phyloP scores from a whole-genome alignment of 2,888 invertebrate genomes.

The Vesta saturnalis region DNA sequence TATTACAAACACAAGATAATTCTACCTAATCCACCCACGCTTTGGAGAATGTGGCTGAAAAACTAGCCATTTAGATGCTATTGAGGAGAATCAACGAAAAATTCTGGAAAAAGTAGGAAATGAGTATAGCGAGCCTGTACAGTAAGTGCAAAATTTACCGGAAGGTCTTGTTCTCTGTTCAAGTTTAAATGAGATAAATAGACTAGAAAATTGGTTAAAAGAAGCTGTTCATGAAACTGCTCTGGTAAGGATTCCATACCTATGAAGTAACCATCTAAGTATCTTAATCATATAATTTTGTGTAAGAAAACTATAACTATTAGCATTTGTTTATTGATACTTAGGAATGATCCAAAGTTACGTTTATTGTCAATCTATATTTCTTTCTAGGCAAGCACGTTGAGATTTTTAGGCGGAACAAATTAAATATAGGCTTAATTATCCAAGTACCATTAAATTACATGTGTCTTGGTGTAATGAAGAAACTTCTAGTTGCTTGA shows the following conservation, averaged over 20 bases:
- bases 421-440: constrained; percentile 1
- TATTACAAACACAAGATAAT: background rate
- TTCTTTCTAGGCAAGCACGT: background rate
- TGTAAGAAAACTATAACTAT: background rate
- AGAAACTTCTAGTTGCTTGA: background rate
- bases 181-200: background rate
- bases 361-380: background rate
- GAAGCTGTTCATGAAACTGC: background rate
- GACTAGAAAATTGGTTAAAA: constrained; percentile 3
- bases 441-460: constrained; percentile 9
- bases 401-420: background rate
- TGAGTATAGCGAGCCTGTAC: constrained; percentile 6
- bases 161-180: background rate
- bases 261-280: background rate
- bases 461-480: background rate
- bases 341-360: background rate
- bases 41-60: background rate
- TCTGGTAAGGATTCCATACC: background rate
- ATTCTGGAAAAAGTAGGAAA: background rate
- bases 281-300: background rate
- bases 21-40: background rate
- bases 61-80: background rate
- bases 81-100: background rate
- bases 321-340: background rate
- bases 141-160: background rate